A percentile compares a stretch with the other conserved stretches of the same genome.
Evolutionary conservation across 2,113 vertebrate species (phyloP).

Genomic region (Hippopotamus amphibius): DNA sequence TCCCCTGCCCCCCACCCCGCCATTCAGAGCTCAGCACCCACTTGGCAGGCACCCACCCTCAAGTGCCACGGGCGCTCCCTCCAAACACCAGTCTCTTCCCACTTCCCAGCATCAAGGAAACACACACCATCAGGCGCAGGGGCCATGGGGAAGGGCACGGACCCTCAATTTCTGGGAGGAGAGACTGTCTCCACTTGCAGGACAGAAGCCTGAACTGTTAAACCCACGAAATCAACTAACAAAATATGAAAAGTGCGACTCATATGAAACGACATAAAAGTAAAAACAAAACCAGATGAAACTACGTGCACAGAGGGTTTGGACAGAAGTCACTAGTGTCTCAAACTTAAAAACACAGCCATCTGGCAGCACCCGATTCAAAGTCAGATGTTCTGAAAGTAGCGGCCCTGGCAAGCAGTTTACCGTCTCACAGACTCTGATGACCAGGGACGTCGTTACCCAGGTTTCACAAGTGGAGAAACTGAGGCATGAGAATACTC

Average conservation of each 20-base stretch:
- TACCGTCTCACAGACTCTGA: accelerated
- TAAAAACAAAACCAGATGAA: not conserved
- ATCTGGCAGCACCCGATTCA: not conserved
- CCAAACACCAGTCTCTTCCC: not conserved
- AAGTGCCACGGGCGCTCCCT: not conserved
- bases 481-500: accelerated
- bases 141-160: accelerated
- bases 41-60: not conserved
- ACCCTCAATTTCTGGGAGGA: not conserved
- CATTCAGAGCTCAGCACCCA: not conserved
- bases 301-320: too few relatives aligned
- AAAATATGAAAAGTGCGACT: accelerated
- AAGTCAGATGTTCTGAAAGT: too few relatives aligned
- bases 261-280: not conserved
- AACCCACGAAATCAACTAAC: not conserved
- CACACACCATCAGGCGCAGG: not conserved
- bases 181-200: not conserved
- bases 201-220: not conserved
- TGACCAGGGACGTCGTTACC: accelerated
- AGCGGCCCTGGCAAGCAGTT: not conserved
- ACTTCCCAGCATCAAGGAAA: accelerated
- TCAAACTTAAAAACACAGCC: not conserved
- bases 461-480: not conserved
- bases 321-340: not conserved
- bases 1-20: too few relatives aligned